Evolutionary conservation across 1,140 invertebrate genomes (phyloP), one percentile per base, ranked within the genome.

Genomic region (Teleogryllus occipitalis): DNA sequence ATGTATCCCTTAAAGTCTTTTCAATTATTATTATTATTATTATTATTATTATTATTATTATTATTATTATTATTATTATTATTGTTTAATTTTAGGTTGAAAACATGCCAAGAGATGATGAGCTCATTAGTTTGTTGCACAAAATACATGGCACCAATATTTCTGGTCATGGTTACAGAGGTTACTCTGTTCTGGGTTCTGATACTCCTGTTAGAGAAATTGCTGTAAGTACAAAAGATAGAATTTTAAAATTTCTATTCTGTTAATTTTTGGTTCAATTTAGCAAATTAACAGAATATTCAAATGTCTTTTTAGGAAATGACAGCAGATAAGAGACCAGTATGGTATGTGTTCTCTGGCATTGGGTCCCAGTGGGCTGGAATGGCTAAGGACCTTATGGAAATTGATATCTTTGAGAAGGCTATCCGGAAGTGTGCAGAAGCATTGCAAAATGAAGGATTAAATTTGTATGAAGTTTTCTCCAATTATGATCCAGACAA

Each of bases 301-400:
- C 5, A 1, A 39, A 15, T 74, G 7, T 80, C 15, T 76, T 81
- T 74, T 72, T 81, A 82, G 81, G 39, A 81, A 75, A 76, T 84
- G 15, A 85, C 84, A 54, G 81, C 83, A 65, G 90, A 92, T 49
- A 90, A 89, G 81, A 90, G 94, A 47, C 96, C 96, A 1, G 86
- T 99, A 46, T 99, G 96, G 95, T 98, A 91, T 85, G 89, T 99
- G 65, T 99, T 97, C 87, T 94, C 96, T 76, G 98, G 97, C 54
- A 98, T 99, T 97, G 98, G 97, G 14, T 93, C 93, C 65, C 97
- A 99, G 87, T 99, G 97, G 97, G 88, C 92, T 75, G 96, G 95
- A 81, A 99, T 99, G 97, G 97, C 91, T 8, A 91, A 92, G 83
- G 89, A 93, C 27, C 87, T 99, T 65, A 92, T 98, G 89, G 83